These are phyloP conservation scores for Sebastes nivosus DNA, from an alignment of 2,797 vertebrate genomes.

Conservation along the genomic window DNA sequence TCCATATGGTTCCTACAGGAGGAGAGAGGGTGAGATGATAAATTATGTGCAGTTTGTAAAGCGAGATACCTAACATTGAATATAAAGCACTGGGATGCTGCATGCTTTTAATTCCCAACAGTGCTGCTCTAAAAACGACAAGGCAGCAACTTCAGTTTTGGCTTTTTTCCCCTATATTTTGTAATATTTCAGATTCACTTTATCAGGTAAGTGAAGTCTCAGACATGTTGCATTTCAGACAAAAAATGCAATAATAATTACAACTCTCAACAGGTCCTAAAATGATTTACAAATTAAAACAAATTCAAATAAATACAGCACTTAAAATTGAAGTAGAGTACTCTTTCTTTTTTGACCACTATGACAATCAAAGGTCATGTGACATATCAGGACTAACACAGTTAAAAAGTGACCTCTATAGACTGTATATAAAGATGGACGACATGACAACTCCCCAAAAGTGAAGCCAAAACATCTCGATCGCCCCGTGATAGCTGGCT, in stretches of 20 bases:
- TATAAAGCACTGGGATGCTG: not conserved
- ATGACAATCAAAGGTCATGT: not conserved
- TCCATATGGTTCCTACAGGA: constrained; percentile 90
- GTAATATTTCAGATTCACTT: not conserved
- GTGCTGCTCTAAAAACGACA: not conserved
- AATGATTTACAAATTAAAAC: not conserved
- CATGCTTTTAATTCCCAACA: not conserved
- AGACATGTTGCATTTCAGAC: not conserved
- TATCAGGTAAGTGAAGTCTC: not conserved
- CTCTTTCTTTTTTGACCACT: not conserved
- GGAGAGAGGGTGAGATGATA: constrained; percentile 38
- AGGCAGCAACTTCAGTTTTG: not conserved
- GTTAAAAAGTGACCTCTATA: constrained; percentile 16
- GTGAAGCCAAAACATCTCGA: too few relatives aligned
- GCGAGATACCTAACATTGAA: not conserved
- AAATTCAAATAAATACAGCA: not conserved
- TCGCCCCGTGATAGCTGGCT: too few relatives aligned
- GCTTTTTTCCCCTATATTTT: not conserved
- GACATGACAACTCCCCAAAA: too few relatives aligned
- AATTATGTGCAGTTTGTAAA: constrained; percentile 33
- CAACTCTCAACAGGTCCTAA: not conserved
- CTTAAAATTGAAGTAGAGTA: not conserved
- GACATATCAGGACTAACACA: not conserved
- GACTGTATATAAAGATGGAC: too few relatives aligned
- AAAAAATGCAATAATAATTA: not conserved